phyloP scores from a whole-genome alignment of 2,888 invertebrate species.

The Ichneumoninae sp. region DNA sequence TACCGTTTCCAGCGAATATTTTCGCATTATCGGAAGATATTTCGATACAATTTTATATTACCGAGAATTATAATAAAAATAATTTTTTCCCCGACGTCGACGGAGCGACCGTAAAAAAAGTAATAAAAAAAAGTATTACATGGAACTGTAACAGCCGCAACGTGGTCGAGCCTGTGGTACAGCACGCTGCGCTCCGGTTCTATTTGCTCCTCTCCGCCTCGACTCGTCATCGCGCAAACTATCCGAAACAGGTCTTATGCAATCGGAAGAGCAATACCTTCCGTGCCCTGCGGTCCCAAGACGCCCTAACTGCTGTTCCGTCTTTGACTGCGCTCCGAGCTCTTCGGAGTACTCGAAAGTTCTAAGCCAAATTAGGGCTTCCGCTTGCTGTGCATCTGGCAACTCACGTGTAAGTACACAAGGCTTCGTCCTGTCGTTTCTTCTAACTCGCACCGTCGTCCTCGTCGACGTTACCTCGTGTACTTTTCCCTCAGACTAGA shows the following conservation, averaged over 20 bases:
- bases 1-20: background rate
- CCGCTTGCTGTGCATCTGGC: slow-evolving; percentile 23
- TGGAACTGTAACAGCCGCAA: background rate
- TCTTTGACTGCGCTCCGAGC: slow-evolving; percentile 36
- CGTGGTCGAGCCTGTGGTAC: background rate
- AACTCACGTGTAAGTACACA: slow-evolving; percentile 11
- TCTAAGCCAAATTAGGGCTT: slow-evolving; percentile 53
- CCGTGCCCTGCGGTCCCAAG: background rate
- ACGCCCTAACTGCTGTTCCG: slow-evolving; percentile 3
- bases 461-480: background rate
- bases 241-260: slow-evolving; percentile 35
- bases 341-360: slow-evolving; percentile 44
- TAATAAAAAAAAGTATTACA: background rate
- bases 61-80: background rate
- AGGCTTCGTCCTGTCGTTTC: slow-evolving; percentile 28
- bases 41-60: background rate
- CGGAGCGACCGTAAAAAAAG: background rate
- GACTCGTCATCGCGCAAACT: slow-evolving; percentile 40
- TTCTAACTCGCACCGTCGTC: slow-evolving; percentile 23
- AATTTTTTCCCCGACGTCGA: background rate
- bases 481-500: slow-evolving; percentile 29
- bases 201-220: background rate
- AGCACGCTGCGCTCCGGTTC: background rate
- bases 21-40: background rate
- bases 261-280: slow-evolving; percentile 46